Evolutionary conservation across 1,140 invertebrate genomes (phyloP).

Genomic region (Maniola jurtina): DNA sequence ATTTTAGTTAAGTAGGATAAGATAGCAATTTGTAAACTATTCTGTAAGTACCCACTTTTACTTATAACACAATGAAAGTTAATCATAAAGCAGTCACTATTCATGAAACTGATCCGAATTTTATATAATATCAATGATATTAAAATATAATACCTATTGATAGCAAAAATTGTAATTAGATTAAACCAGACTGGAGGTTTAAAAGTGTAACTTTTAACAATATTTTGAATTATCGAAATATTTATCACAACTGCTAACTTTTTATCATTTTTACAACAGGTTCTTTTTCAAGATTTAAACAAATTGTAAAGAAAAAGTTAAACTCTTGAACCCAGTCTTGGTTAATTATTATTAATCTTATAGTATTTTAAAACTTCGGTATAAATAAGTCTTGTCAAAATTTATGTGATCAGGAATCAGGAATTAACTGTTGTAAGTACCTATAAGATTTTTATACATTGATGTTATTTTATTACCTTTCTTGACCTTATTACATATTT

Average conservation of each 20-base stretch:
- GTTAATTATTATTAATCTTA: not conserved
- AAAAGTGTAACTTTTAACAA: constrained; percentile 51
- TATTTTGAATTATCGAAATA: not conserved
- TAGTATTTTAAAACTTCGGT: not conserved
- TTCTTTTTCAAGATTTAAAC: constrained; percentile 8
- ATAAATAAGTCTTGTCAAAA: not conserved
- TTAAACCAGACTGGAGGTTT: constrained; percentile 49
- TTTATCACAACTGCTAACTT: not conserved
- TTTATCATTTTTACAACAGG: constrained; percentile 3
- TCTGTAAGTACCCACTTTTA: constrained; percentile 11
- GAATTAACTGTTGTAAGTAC: too few relatives aligned
- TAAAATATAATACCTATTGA: too few relatives aligned
- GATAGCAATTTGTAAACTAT: constrained; percentile 38
- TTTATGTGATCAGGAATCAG: not conserved
- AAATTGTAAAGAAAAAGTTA: constrained; percentile 37
- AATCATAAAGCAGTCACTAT: not conserved
- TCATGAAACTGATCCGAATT: not conserved
- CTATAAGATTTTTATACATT: too few relatives aligned
- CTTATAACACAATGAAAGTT: not conserved
- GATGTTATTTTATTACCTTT: too few relatives aligned
- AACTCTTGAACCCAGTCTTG: constrained; percentile 65
- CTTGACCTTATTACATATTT: too few relatives aligned
- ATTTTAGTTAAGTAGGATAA: constrained; percentile 61
- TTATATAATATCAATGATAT: too few relatives aligned
- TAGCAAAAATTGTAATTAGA: not conserved